Evolutionary conservation across 2,888 invertebrate species (phyloP), one percentile per base, ranked within the genome.

Genomic region (Acrobasis suavella): DNA sequence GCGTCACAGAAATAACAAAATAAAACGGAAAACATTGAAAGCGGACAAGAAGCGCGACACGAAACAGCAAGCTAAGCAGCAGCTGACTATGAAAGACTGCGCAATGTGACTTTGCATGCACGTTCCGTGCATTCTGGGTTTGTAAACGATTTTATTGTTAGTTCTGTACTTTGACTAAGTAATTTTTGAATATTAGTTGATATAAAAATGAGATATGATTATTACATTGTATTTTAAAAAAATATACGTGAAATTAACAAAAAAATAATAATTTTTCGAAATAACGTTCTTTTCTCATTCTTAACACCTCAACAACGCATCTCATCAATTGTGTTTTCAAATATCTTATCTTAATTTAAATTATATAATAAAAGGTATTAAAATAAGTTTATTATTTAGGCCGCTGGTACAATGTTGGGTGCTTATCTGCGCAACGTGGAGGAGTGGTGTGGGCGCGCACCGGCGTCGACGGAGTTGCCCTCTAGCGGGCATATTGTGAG

Each of bases 11-110:
- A 93, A 91, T 87, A 93, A 92, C 91, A 86, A 89, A 93, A 91
- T 91, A 91, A 90, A 93, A 92, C 92, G 82, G 89, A 93, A 93
- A 93, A 93, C 93, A 93, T 92, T 88, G 85, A 93, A 93, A 93
- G 93, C 93, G 89, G 90, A 92, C 92, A 92, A 92, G 89, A 93
- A 93, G 93, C 93, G 93, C 93, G 92, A 92, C 92, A 92, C 94
- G 94, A 93, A 94, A 93, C 94, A 93, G 94, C 93, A 94, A 94
- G 94, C 93, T 91, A 94, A 94, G 94, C 94, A 94, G 94, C 94
- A 94, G 94, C 94, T 94, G 94, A 94, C 94, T 94, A 85, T 81
- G 81, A 78, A 76, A 74, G 81, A 76, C 79, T 75, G 87, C 76
- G 72, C 79, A 83, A 72, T 70, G 72, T 85, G 74, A 85, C 91